phyloP scores from a whole-genome alignment of 2,888 invertebrate species.

The Steinernema carpocapsae region DNA sequence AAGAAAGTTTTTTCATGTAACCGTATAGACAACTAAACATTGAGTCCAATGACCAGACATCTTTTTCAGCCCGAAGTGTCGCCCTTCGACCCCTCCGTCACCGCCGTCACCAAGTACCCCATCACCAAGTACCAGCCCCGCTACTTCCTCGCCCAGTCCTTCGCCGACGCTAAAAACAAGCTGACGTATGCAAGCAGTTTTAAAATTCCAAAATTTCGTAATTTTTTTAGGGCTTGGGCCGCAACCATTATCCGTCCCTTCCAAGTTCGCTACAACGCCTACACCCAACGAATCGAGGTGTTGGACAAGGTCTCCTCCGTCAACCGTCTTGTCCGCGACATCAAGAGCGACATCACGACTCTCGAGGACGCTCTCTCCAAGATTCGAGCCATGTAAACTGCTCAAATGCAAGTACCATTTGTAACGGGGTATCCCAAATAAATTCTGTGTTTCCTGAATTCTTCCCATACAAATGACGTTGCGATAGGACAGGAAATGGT shows the following conservation, averaged over 20 bases:
- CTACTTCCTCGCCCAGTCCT: conserved; percentile 93
- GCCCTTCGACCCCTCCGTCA: conserved; percentile 86
- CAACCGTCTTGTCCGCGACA: conserved; percentile 77
- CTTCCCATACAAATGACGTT: too few relatives aligned
- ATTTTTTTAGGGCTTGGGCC: conserved; percentile 82
- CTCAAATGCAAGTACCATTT: background rate
- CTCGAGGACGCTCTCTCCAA: conserved; percentile 62
- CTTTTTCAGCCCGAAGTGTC: conserved; percentile 75
- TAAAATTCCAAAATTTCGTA: background rate
- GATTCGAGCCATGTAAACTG: conserved; percentile 31
- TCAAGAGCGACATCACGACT: conserved; percentile 67
- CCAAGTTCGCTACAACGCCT: conserved; percentile 90
- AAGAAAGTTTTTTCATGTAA: too few relatives aligned
- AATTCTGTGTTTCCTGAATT: too few relatives aligned
- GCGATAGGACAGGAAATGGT: too few relatives aligned
- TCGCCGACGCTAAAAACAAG: conserved; percentile 92
- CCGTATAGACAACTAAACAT: too few relatives aligned
- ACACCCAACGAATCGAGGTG: conserved; percentile 90
- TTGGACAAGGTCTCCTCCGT: conserved; percentile 89
- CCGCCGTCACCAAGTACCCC: conserved; percentile 89
- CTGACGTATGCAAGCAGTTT: conserved; percentile 79
- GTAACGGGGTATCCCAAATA: too few relatives aligned
- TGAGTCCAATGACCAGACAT: too few relatives aligned
- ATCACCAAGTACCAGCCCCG: conserved; percentile 95
- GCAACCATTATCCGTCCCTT: conserved; percentile 89